Percentiles rank a stretch among this genome's conserved stretches.
These are phyloP conservation scores for Rhabdophis nuchalis DNA, from an alignment of 2,797 vertebrate species.

Conservation along the genomic window DNA sequence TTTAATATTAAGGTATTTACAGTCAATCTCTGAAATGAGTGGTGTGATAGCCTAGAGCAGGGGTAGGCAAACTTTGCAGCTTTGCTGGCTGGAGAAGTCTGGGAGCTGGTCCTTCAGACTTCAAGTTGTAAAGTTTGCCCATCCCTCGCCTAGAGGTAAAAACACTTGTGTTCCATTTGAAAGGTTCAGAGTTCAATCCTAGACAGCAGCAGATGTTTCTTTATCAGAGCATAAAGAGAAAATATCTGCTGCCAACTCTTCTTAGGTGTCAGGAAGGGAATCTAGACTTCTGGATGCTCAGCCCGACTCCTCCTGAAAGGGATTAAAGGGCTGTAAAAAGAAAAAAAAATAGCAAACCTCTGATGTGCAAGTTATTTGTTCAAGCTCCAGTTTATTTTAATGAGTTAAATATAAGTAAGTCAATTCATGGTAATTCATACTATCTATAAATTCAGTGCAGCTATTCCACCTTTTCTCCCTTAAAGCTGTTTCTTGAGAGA, in stretches of 20 bases:
- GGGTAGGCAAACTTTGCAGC: no score
- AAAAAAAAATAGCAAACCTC: not conserved
- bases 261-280: not conserved
- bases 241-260: not conserved
- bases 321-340: not conserved
- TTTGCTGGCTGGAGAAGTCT: no score
- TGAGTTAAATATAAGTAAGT: not conserved
- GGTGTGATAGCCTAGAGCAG: no score
- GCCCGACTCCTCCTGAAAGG: not conserved
- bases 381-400: slow-evolving; percentile 9
- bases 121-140: no score
- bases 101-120: no score
- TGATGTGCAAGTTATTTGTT: not conserved
- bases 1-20: not conserved
- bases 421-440: not conserved
- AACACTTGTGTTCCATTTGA: not conserved
- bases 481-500: not conserved
- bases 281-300: not conserved
- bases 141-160: not conserved
- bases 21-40: no score
- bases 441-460: not conserved
- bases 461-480: not conserved
- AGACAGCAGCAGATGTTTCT: not conserved
- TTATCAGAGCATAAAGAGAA: not conserved
- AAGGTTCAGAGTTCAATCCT: not conserved